Conservation (phyloP, 1,140 invertebrate species). For the Drosophila eugracilis region DNA sequence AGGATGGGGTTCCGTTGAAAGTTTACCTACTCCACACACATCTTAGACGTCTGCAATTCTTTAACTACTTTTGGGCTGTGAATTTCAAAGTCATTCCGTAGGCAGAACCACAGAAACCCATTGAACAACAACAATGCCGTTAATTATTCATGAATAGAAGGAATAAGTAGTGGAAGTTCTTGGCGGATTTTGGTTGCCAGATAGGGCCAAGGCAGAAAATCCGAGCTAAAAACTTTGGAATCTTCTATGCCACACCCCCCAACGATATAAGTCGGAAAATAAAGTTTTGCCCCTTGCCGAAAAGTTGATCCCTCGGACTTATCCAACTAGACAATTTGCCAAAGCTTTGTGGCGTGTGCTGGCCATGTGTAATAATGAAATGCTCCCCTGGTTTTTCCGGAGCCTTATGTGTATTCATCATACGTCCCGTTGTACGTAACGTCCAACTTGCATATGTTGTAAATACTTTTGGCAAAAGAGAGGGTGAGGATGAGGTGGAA, state of each 20-base stretch:
- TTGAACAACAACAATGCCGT: slow-evolving; percentile 77
- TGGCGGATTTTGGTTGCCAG: slow-evolving; percentile 11
- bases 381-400: slow-evolving; percentile 23
- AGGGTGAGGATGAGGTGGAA: too few species aligned
- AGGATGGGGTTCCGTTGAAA: slow-evolving; percentile 65
- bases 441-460: slow-evolving; percentile 78
- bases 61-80: slow-evolving; percentile 68
- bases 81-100: slow-evolving; percentile 59
- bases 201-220: slow-evolving; percentile 45
- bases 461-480: slow-evolving; percentile 72
- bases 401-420: slow-evolving; percentile 61
- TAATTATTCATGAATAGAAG: slow-evolving; percentile 80
- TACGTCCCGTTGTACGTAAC: slow-evolving; percentile 65
- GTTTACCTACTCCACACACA: slow-evolving; percentile 47
- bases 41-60: slow-evolving; percentile 53
- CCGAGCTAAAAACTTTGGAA: slow-evolving; percentile 60
- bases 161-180: slow-evolving; percentile 26
- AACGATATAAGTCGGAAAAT: slow-evolving; percentile 39
- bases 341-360: slow-evolving; percentile 55
- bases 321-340: slow-evolving; percentile 65
- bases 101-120: slow-evolving; percentile 62
- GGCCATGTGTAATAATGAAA: slow-evolving; percentile 72
- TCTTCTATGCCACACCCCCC: too few species aligned
- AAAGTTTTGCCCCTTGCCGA: slow-evolving; percentile 51
- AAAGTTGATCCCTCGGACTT: slow-evolving; percentile 73